phyloP scores from a whole-genome alignment of 2,888 invertebrate genomes.

The Protonemura montana region DNA sequence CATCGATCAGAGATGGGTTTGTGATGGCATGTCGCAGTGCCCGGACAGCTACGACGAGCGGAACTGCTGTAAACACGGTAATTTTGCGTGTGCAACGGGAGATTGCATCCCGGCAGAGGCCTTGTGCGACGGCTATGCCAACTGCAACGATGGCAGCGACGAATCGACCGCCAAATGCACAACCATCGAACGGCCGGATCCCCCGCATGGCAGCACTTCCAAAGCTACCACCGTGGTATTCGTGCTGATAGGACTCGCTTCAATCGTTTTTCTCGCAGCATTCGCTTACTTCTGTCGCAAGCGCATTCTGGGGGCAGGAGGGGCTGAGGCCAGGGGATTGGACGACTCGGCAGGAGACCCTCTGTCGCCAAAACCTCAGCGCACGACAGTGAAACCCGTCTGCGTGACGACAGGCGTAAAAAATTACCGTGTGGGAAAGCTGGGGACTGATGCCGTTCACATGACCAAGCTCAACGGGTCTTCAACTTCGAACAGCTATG shows the following conservation, averaged over 20 bases:
- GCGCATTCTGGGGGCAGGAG: constrained; percentile 57
- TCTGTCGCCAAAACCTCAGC: constrained; percentile 64
- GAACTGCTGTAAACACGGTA: constrained; percentile 69
- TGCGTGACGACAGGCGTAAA: constrained; percentile 43
- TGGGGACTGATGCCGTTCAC: constrained; percentile 61
- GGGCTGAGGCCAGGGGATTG: constrained; percentile 59
- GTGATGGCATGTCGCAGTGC: constrained; percentile 72
- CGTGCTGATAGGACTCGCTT: constrained; percentile 65
- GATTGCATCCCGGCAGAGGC: constrained; percentile 73
- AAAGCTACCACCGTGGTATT: constrained; percentile 66
- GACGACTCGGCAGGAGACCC: constrained; percentile 74
- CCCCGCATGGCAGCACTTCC: constrained; percentile 56
- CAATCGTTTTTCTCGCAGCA: constrained; percentile 63
- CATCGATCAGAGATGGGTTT: constrained; percentile 65
- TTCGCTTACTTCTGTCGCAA: constrained; percentile 65
- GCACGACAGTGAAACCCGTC: constrained; percentile 43
- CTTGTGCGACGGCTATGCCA: constrained; percentile 78
- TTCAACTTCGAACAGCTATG: constrained; percentile 64
- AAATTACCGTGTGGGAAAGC: constrained; percentile 37
- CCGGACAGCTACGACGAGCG: constrained; percentile 74
- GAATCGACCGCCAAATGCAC: constrained; percentile 73
- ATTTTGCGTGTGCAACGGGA: constrained; percentile 77
- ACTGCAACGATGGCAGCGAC: constrained; percentile 84
- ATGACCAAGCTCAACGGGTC: constrained; percentile 70
- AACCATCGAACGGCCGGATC: constrained; percentile 56